Conservation (phyloP, 2,113 vertebrate genomes). For the Monarcha castaneiventris region DNA sequence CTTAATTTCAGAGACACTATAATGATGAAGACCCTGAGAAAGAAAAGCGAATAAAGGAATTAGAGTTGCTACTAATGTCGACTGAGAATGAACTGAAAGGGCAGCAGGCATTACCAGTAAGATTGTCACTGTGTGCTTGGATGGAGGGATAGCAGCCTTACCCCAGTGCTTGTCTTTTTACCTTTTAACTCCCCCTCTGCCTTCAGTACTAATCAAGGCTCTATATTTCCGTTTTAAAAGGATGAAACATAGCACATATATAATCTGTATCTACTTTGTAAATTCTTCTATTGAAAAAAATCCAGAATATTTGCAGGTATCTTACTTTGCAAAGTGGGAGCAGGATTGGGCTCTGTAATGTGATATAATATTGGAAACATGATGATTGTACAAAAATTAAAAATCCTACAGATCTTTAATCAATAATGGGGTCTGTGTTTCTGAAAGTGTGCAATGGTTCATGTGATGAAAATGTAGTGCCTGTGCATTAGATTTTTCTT, state of each 20-base stretch:
- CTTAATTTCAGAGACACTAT: slow-evolving; percentile 92
- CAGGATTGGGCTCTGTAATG: neutral
- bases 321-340: neutral
- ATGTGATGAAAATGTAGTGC: slow-evolving; percentile 61
- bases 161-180: slow-evolving; percentile 59
- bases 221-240: slow-evolving; percentile 46
- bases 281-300: neutral
- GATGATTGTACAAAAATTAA: neutral
- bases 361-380: neutral
- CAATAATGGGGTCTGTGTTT: neutral
- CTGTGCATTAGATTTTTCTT: slow-evolving; percentile 24
- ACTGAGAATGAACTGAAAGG: slow-evolving; percentile 97
- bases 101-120: slow-evolving; percentile 91
- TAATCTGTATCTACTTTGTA: neutral
- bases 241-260: slow-evolving; percentile 57
- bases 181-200: slow-evolving; percentile 54
- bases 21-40: slow-evolving; percentile 98
- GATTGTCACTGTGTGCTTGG: slow-evolving; percentile 69
- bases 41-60: slow-evolving; percentile 98
- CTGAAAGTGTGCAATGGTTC: slow-evolving; percentile 38
- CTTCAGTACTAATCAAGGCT: slow-evolving; percentile 35
- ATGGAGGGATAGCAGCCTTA: slow-evolving; percentile 64
- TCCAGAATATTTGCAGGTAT: neutral
- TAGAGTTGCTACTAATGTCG: slow-evolving; percentile 97
- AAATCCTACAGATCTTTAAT: neutral